Conservation (phyloP, 2,113 vertebrate species). For the Cinclus cinclus region DNA sequence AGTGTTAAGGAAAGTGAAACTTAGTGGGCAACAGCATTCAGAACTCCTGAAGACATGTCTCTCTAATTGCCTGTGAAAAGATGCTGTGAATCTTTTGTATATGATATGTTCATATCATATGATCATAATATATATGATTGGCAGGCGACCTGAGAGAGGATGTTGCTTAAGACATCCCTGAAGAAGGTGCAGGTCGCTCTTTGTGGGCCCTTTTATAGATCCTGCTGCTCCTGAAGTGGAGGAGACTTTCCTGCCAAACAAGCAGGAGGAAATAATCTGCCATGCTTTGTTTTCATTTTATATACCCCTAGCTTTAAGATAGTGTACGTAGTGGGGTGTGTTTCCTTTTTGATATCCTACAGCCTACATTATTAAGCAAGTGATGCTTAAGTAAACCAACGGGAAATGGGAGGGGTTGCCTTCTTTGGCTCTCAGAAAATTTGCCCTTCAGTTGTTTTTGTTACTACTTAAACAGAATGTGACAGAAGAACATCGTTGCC, state of each 20-base stretch:
- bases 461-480: not conserved
- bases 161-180: not conserved
- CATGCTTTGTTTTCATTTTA: not conserved
- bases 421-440: not conserved
- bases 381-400: not conserved
- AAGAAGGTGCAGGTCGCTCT: not conserved
- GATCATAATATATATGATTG: not conserved
- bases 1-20: not conserved
- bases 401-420: not conserved
- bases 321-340: not conserved
- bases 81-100: not conserved
- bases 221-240: not conserved
- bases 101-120: not conserved
- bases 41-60: not conserved
- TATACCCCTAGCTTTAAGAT: not conserved
- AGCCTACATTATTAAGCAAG: not conserved
- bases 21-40: not conserved
- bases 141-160: not conserved
- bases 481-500: not conserved
- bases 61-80: not conserved
- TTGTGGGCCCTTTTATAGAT: not conserved
- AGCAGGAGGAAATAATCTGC: not conserved
- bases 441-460: not conserved
- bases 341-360: not conserved
- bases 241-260: not conserved